A percentile compares a stretch with the other conserved stretches of the same genome.
These are phyloP conservation scores for Meteorus cinctellus DNA, from an alignment of 2,888 invertebrate species.

Conservation along the genomic window DNA sequence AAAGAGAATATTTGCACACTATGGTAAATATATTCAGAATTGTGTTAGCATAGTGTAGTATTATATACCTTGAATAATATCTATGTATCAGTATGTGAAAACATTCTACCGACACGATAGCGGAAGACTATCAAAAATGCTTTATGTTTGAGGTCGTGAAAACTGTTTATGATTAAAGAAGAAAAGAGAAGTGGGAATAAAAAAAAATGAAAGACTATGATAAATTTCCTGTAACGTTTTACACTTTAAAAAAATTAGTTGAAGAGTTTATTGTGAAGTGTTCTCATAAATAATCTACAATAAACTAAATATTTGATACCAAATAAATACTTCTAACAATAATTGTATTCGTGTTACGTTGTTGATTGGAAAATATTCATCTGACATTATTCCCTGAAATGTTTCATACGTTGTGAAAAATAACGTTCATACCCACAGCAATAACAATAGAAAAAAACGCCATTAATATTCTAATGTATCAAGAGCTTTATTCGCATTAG, in stretches of 20 bases:
- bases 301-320: too few species aligned
- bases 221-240: neutral
- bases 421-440: too few species aligned
- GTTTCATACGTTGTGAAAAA: too few species aligned
- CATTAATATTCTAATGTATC: too few species aligned
- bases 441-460: too few species aligned
- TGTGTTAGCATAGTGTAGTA: neutral
- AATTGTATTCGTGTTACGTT: too few species aligned
- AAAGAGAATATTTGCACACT: neutral
- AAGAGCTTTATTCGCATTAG: too few species aligned
- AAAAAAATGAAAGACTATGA: neutral
- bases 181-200: neutral
- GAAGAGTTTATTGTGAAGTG: neutral
- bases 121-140: slow-evolving; percentile 37
- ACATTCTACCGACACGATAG: slow-evolving; percentile 30
- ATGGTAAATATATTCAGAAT: neutral
- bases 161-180: slow-evolving; percentile 6
- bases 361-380: too few species aligned
- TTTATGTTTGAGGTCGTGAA: slow-evolving; percentile 34
- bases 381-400: too few species aligned
- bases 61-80: slow-evolving; percentile 1
- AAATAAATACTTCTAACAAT: too few species aligned
- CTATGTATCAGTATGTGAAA: neutral
- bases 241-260: neutral
- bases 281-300: neutral